These are phyloP conservation scores for Melipona quadrifasciata DNA, from an alignment of 1,140 invertebrate genomes.

Conservation along the genomic window DNA sequence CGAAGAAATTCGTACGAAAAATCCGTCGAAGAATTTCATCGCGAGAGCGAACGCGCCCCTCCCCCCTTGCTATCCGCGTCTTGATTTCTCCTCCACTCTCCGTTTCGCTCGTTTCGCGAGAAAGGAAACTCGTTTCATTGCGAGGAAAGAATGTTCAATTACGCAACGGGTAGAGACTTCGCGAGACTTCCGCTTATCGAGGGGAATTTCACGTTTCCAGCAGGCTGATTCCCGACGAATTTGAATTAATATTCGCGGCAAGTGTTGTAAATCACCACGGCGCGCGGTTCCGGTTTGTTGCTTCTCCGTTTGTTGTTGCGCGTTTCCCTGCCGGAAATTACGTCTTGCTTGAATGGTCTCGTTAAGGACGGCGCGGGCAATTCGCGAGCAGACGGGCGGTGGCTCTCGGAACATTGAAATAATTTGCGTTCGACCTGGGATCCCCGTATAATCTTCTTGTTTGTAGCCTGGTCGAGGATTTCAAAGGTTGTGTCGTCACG, in stretches of 20 bases:
- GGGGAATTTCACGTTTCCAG: neutral
- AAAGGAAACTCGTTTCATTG: constrained; percentile 48
- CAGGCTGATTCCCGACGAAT: constrained; percentile 52
- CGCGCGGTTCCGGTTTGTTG: constrained; percentile 10
- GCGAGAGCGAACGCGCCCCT: neutral
- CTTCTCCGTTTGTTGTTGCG: constrained; percentile 25
- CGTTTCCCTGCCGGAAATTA: constrained; percentile 24
- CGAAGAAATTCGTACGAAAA: neutral
- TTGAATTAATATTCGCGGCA: constrained; percentile 77
- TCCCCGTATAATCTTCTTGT: neutral
- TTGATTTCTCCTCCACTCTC: constrained; percentile 33
- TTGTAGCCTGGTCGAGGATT: neutral
- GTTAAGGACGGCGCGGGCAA: neutral
- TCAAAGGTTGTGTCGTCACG: too few relatives aligned
- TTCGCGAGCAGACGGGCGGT: neutral
- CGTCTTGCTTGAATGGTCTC: constrained; percentile 7
- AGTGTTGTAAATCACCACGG: constrained; percentile 76
- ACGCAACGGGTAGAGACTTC: constrained; percentile 68
- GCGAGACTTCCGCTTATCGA: constrained; percentile 62
- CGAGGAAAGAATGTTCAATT: constrained; percentile 75
- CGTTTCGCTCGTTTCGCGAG: constrained; percentile 40
- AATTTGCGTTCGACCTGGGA: neutral
- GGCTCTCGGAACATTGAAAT: neutral
- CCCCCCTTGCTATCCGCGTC: constrained; percentile 33
- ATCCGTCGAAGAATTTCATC: constrained; percentile 41